Evolutionary conservation across 2,888 invertebrate species (phyloP).

Genomic region (Pseudolycoriella hygida): DNA sequence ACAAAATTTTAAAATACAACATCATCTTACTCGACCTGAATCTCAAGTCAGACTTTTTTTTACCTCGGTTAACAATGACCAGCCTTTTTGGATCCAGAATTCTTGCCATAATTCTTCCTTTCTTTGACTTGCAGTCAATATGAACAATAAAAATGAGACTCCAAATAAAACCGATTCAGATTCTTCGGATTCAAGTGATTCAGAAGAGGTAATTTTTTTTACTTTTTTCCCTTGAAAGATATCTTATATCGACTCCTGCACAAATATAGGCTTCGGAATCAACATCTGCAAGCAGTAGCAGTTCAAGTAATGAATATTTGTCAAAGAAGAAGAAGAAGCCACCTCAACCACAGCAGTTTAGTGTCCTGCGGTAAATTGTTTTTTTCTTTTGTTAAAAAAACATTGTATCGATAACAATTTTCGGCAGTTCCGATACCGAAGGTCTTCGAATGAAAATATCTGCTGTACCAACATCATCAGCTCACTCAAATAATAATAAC

Average conservation of each 20-base stretch:
- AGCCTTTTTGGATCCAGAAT: no score
- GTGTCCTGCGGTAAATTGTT: slow-evolving; percentile 11
- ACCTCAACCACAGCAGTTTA: slow-evolving; percentile 10
- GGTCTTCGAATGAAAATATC: slow-evolving; percentile 29
- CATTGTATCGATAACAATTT: not conserved
- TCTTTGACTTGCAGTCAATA: no score
- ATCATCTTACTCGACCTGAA: no score
- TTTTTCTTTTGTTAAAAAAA: not conserved
- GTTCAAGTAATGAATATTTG: slow-evolving; percentile 6
- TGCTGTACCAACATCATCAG: slow-evolving; percentile 17
- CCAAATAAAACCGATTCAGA: not conserved
- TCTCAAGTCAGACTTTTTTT: no score
- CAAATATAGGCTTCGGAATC: slow-evolving; percentile 9
- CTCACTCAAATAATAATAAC: not conserved
- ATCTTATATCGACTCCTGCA: not conserved
- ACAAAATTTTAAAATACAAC: no score
- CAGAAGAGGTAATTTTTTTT: slow-evolving; percentile 3
- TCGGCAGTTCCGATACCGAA: slow-evolving; percentile 23
- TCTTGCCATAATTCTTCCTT: no score
- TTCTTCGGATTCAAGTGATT: slow-evolving; percentile 4
- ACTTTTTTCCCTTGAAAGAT: not conserved
- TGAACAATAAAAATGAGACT: no score
- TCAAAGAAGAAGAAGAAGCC: slow-evolving; percentile 6
- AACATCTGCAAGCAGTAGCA: slow-evolving; percentile 5
- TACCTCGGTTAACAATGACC: no score